Conservation (phyloP, 2,888 invertebrate genomes). For the Polydesmus complanatus region DNA sequence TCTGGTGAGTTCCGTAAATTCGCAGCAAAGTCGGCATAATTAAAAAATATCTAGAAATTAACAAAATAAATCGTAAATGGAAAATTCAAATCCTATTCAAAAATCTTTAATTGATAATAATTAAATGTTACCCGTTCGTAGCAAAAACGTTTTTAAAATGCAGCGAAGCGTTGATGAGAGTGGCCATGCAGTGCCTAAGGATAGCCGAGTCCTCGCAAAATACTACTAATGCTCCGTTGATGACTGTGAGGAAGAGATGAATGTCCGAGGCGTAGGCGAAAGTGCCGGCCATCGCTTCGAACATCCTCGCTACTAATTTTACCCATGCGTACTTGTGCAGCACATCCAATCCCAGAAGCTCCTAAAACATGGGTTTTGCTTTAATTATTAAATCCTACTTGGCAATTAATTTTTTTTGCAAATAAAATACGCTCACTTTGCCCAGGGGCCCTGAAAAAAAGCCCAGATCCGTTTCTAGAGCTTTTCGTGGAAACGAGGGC, state of each 20-base stretch:
- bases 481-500: constrained; percentile 95
- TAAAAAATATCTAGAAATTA: constrained; percentile 57
- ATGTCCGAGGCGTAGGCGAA: constrained; percentile 95
- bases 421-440: constrained; percentile 40
- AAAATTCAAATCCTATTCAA: no score
- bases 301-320: constrained; percentile 86
- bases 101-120: not conserved
- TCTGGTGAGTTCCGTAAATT: constrained; percentile 95
- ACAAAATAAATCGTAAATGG: no score
- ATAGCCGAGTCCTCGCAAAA: constrained; percentile 96
- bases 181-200: constrained; percentile 87
- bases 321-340: constrained; percentile 99
- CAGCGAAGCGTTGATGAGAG: constrained; percentile 91
- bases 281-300: constrained; percentile 94
- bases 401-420: not conserved
- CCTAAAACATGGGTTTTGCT: constrained; percentile 38
- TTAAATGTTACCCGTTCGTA: constrained; percentile 72
- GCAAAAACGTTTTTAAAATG: constrained; percentile 99
- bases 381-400: not conserved
- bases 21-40: constrained; percentile 96
- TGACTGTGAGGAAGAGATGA: constrained; percentile 89
- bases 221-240: constrained; percentile 88
- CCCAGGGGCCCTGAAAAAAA: constrained; percentile 80
- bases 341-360: constrained; percentile 81
- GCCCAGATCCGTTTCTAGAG: constrained; percentile 89